Conservation (phyloP, 2,797 vertebrate genomes). For the Champsocephalus esox region DNA sequence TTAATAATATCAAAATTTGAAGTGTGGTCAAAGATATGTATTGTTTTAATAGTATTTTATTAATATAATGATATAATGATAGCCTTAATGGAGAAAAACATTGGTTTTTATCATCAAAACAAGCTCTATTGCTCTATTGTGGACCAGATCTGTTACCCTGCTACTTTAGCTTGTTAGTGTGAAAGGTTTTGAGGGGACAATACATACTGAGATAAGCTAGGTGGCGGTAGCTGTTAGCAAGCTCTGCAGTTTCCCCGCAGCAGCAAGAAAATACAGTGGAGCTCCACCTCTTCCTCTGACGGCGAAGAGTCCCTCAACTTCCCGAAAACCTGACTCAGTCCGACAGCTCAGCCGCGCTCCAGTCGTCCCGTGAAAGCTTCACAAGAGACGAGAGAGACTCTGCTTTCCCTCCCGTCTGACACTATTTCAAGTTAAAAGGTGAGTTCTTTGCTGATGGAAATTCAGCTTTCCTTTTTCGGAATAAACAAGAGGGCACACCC, state of each 20-base stretch:
- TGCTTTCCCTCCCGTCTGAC: not conserved
- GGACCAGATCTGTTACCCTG: too few relatives aligned
- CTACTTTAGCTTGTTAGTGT: too few relatives aligned
- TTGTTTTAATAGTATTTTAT: too few relatives aligned
- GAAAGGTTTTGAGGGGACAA: not conserved
- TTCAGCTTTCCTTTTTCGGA: not conserved
- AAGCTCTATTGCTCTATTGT: too few relatives aligned
- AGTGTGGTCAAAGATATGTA: too few relatives aligned
- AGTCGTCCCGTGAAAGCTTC: not conserved
- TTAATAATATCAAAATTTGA: too few relatives aligned
- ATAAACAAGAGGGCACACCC: constrained; percentile 3
- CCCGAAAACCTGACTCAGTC: not conserved
- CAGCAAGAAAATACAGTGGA: not conserved
- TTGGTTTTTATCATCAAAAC: too few relatives aligned
- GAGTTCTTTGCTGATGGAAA: constrained; percentile 10
- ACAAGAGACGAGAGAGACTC: not conserved
- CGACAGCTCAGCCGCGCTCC: not conserved
- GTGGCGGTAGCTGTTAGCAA: constrained; percentile 33
- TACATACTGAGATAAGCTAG: constrained; percentile 5
- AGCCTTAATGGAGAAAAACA: too few relatives aligned
- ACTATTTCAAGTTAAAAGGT: constrained; percentile 35
- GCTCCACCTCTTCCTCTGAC: constrained; percentile 56
- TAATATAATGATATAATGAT: too few relatives aligned
- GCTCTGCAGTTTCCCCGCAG: not conserved
- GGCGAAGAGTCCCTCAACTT: constrained; percentile 39